phyloP scores from a whole-genome alignment of 2,888 invertebrate species.

The Scaptomyza flava region DNA sequence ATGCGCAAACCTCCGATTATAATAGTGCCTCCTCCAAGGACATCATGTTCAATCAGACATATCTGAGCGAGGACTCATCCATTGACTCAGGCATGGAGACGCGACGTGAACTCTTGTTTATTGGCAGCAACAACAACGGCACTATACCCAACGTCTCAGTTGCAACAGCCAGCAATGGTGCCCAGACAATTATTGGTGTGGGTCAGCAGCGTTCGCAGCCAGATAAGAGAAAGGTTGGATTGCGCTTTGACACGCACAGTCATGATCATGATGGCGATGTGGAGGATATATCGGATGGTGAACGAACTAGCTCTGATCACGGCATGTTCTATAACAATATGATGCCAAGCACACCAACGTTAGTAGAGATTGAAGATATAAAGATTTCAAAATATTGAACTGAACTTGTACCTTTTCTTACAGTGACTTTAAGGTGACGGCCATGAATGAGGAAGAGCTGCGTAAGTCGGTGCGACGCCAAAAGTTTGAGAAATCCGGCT shows the following conservation, averaged over 20 bases:
- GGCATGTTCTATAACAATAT: constrained; percentile 89
- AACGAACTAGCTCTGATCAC: constrained; percentile 90
- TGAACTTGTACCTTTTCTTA: background rate
- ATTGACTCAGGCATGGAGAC: constrained; percentile 90
- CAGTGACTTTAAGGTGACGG: constrained; percentile 94
- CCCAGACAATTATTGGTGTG: constrained; percentile 10
- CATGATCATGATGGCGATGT: constrained; percentile 94
- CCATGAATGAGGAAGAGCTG: constrained; percentile 93
- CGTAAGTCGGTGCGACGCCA: constrained; percentile 90
- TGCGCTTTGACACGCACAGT: constrained; percentile 86
- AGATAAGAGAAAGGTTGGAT: constrained; percentile 82
- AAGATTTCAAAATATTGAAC: background rate
- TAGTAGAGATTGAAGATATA: constrained; percentile 37
- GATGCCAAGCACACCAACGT: constrained; percentile 84
- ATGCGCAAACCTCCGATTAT: constrained; percentile 84
- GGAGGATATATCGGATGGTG: constrained; percentile 94
- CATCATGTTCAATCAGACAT: constrained; percentile 87
- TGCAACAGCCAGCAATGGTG: constrained; percentile 60
- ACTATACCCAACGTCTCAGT: constrained; percentile 58
- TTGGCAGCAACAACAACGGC: constrained; percentile 81
- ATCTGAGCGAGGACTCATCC: constrained; percentile 90
- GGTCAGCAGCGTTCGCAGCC: constrained; percentile 68
- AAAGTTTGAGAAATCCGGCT: constrained; percentile 86
- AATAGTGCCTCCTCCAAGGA: constrained; percentile 85
- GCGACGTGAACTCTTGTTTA: constrained; percentile 82